These are phyloP conservation scores for Dendroctonus ponderosae DNA, from an alignment of 1,140 invertebrate genomes.

Conservation along the genomic window DNA sequence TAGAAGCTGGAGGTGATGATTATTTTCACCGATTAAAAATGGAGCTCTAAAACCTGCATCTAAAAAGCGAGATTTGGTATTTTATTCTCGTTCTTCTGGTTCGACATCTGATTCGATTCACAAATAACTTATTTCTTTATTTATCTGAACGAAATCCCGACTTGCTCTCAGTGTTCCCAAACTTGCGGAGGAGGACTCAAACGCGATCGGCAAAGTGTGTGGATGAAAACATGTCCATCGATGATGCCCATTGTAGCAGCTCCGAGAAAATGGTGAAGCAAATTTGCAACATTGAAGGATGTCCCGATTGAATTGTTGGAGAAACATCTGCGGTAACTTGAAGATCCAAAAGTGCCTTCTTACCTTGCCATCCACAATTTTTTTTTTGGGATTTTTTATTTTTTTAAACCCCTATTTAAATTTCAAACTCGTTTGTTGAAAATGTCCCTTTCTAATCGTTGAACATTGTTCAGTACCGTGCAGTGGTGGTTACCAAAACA, in stretches of 20 bases:
- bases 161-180: slow-evolving; percentile 62
- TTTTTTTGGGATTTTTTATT: background rate
- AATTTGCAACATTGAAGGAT: slow-evolving; percentile 63
- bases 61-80: too few species aligned
- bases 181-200: slow-evolving; percentile 65
- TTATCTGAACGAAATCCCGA: too few species aligned
- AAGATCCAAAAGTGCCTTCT: too few species aligned
- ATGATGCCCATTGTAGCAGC: slow-evolving; percentile 56
- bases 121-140: too few species aligned
- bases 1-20: too few species aligned
- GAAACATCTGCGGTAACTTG: slow-evolving; percentile 60
- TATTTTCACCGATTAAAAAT: too few species aligned
- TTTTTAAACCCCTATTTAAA: too few species aligned
- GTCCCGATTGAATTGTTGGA: slow-evolving; percentile 64
- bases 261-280: slow-evolving; percentile 55
- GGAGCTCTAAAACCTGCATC: too few species aligned
- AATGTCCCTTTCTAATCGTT: slow-evolving; percentile 39
- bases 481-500: slow-evolving; percentile 53
- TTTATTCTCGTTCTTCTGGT: too few species aligned
- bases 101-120: too few species aligned
- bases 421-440: background rate
- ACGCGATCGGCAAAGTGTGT: slow-evolving; percentile 56
- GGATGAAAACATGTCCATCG: slow-evolving; percentile 48
- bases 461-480: slow-evolving; percentile 65
- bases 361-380: background rate